phyloP scores from a whole-genome alignment of 2,113 vertebrate species.

The Sarotherodon lohbergeri region DNA sequence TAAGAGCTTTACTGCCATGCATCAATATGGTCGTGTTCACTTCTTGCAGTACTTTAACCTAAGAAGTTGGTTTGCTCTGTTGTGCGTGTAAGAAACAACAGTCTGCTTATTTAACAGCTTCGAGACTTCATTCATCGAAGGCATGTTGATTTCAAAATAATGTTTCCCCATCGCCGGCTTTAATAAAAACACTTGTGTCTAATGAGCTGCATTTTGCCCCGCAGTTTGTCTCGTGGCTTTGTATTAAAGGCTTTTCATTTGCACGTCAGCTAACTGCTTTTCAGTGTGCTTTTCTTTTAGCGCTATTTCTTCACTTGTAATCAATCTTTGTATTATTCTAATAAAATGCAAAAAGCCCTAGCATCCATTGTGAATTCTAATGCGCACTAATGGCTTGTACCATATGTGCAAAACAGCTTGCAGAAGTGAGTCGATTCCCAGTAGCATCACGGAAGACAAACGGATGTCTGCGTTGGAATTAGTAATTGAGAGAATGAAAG shows the following conservation, averaged over 20 bases:
- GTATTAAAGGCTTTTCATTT: neutral
- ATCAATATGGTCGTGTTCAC: neutral
- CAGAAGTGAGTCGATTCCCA: conserved; percentile 39
- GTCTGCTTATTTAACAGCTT: neutral
- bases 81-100: neutral
- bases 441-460: conserved; percentile 10
- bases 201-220: neutral
- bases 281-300: neutral
- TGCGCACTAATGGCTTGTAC: conserved; percentile 52
- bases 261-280: neutral
- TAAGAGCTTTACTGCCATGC: neutral
- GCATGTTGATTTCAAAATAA: neutral
- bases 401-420: conserved; percentile 64
- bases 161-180: conserved; percentile 12
- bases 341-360: conserved; percentile 36
- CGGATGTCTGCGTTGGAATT: conserved; percentile 17
- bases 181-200: conserved; percentile 13
- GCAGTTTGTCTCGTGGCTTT: neutral
- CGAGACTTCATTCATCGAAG: neutral
- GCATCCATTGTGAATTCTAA: conserved; percentile 56
- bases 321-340: conserved; percentile 48
- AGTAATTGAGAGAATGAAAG: conserved; percentile 6
- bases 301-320: conserved; percentile 7
- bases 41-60: neutral
- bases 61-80: neutral